These are phyloP conservation scores for Lamproptera curius DNA, from an alignment of 2,888 invertebrate genomes.

Conservation along the genomic window DNA sequence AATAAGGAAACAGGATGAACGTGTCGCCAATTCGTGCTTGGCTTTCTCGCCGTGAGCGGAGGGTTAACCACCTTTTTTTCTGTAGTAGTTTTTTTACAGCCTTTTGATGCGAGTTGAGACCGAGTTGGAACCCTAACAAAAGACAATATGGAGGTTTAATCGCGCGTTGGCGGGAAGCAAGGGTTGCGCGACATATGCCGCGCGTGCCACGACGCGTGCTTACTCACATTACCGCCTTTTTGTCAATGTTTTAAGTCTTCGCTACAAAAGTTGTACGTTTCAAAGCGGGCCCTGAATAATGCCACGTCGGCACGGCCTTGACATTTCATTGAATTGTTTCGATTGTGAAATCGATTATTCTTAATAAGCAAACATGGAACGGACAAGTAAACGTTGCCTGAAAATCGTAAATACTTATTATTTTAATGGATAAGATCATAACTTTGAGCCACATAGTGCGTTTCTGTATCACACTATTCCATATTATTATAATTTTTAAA, in stretches of 20 bases:
- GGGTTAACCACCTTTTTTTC: not conserved
- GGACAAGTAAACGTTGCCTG: too few species aligned
- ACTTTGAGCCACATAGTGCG: too few species aligned
- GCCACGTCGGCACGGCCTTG: constrained; percentile 20
- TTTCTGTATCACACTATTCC: too few species aligned
- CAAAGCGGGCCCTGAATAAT: constrained; percentile 7
- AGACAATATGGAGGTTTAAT: constrained; percentile 33
- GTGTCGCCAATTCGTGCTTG: not conserved
- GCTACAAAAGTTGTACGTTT: constrained; percentile 9
- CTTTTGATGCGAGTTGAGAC: not conserved
- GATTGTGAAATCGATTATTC: not conserved
- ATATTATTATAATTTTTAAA: too few species aligned
- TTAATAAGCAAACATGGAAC: not conserved
- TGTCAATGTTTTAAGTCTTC: constrained; percentile 20
- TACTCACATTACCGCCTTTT: constrained; percentile 35
- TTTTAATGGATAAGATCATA: too few species aligned
- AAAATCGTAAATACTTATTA: too few species aligned
- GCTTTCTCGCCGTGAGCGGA: not conserved
- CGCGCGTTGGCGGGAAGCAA: constrained; percentile 30
- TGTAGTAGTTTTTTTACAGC: not conserved
- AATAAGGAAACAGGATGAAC: constrained; percentile 23
- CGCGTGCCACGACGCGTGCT: constrained; percentile 43
- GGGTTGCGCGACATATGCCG: constrained; percentile 51
- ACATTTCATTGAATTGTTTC: not conserved
- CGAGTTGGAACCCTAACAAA: constrained; percentile 25